Evolutionary conservation across 2,797 vertebrate species (phyloP).

Genomic region (Salarias fasciatus): DNA sequence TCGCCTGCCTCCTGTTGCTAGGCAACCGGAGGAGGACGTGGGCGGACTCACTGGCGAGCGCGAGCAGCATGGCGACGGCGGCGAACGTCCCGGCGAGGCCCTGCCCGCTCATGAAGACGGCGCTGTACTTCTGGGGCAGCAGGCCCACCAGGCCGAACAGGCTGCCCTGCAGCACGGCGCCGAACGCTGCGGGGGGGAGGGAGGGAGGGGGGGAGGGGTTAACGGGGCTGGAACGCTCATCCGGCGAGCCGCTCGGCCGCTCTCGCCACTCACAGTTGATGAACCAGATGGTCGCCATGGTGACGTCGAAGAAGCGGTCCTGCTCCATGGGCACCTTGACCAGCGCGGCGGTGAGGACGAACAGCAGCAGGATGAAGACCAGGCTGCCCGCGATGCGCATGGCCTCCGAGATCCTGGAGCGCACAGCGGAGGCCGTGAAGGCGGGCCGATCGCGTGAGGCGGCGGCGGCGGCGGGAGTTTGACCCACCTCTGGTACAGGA

Average conservation of each 20-base stretch:
- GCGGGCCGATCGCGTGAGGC: too few species aligned
- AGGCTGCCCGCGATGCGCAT: constrained; percentile 87
- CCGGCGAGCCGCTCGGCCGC: too few species aligned
- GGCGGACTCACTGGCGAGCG: constrained; percentile 86
- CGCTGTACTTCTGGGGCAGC: constrained; percentile 88
- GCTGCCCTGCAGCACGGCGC: constrained; percentile 90
- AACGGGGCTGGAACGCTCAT: too few species aligned
- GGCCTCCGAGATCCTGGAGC: constrained; percentile 83
- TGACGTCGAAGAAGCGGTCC: constrained; percentile 86
- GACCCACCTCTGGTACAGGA: constrained; percentile 89
- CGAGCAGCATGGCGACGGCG: constrained; percentile 87
- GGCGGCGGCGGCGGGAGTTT: too few species aligned
- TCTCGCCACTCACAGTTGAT: constrained; percentile 86
- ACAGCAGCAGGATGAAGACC: constrained; percentile 85
- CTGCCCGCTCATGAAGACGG: constrained; percentile 92
- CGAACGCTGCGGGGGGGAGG: constrained; percentile 77
- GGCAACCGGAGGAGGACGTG: constrained; percentile 32
- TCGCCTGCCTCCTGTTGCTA: constrained; percentile 39
- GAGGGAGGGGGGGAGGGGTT: too few species aligned
- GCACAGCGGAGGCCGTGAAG: neutral
- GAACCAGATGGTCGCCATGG: constrained; percentile 91
- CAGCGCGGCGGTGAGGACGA: constrained; percentile 84
- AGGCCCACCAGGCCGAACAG: constrained; percentile 89
- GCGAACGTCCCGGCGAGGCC: constrained; percentile 92
- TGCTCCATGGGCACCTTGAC: constrained; percentile 83